phyloP scores from a whole-genome alignment of 2,113 vertebrate species.

The Recurvirostra avosetta region DNA sequence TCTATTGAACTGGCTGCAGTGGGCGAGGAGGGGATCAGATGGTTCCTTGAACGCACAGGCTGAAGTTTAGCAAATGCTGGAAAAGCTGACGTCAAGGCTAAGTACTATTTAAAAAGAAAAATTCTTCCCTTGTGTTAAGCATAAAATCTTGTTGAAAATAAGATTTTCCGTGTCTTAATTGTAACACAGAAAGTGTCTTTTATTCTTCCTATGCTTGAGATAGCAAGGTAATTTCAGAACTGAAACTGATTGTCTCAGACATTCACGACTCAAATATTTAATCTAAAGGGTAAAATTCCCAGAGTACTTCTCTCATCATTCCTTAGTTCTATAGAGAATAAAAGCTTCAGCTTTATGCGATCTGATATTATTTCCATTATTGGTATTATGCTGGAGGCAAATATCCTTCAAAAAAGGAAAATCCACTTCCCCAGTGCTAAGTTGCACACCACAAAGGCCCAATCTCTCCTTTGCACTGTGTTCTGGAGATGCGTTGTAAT shows the following conservation, averaged over 20 bases:
- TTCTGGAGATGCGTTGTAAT: slow-evolving; percentile 60
- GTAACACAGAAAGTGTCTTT: slow-evolving; percentile 71
- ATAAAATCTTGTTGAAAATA: slow-evolving; percentile 70
- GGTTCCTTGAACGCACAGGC: neutral
- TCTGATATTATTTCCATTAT: slow-evolving; percentile 83
- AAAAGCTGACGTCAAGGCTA: slow-evolving; percentile 28
- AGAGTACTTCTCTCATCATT: slow-evolving; percentile 72
- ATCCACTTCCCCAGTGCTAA: slow-evolving; percentile 40
- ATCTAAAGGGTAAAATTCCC: slow-evolving; percentile 80
- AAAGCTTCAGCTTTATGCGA: slow-evolving; percentile 77
- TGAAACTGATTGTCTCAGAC: slow-evolving; percentile 76
- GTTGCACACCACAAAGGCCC: slow-evolving; percentile 40
- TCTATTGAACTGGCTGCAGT: neutral
- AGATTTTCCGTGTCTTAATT: slow-evolving; percentile 75
- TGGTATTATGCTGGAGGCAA: slow-evolving; percentile 79
- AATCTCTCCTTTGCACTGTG: slow-evolving; percentile 38
- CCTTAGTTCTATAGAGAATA: slow-evolving; percentile 73
- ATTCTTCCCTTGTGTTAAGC: slow-evolving; percentile 15
- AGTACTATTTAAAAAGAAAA: neutral
- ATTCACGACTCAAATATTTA: slow-evolving; percentile 81
- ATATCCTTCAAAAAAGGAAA: slow-evolving; percentile 75
- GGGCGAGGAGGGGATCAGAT: neutral
- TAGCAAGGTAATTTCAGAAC: slow-evolving; percentile 78
- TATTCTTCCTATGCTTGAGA: slow-evolving; percentile 75
- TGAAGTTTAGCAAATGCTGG: neutral